Evolutionary conservation across 92 coral and sea anemone species (phyloP).

Genomic region (Paramuricea clavata): DNA sequence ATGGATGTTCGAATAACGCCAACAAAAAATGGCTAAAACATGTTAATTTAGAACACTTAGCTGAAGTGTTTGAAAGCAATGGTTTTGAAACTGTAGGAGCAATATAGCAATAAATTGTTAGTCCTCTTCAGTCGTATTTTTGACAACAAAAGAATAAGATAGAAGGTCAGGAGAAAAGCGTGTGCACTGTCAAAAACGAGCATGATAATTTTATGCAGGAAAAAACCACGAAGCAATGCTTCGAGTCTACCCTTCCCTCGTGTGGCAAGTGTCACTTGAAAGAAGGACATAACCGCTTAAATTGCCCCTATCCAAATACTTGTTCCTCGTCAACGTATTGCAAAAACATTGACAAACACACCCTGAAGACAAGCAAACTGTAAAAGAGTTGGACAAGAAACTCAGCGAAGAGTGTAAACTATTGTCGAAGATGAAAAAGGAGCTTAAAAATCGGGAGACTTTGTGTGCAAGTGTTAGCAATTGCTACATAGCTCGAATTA

Average conservation of each 20-base stretch:
- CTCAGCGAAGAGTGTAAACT: not conserved
- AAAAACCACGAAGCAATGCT: not conserved
- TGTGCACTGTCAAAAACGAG: not conserved
- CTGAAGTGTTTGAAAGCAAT: no score
- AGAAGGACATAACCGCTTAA: constrained; percentile 50
- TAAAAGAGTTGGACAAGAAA: not conserved
- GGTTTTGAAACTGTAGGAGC: no score
- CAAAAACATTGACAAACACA: constrained; percentile 53
- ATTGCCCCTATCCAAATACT: constrained; percentile 51
- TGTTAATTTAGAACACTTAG: not conserved
- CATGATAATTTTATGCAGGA: constrained; percentile 31
- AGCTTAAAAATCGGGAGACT: not conserved
- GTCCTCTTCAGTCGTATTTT: constrained; percentile 53
- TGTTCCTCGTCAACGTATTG: constrained; percentile 47
- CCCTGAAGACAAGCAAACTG: constrained; percentile 36
- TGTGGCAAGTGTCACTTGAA: constrained; percentile 45
- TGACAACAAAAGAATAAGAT: constrained; percentile 35
- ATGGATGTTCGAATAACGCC: not conserved
- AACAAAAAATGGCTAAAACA: not conserved
- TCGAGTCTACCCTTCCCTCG: not conserved
- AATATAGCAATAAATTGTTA: not conserved
- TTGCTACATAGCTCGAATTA: constrained; percentile 36
- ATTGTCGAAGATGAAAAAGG: not conserved
- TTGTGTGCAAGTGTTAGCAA: constrained; percentile 13
- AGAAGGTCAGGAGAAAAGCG: constrained; percentile 26